These are phyloP conservation scores for Pocillopora grandis DNA, from an alignment of 92 coral and sea anemone genomes.

Conservation along the genomic window DNA sequence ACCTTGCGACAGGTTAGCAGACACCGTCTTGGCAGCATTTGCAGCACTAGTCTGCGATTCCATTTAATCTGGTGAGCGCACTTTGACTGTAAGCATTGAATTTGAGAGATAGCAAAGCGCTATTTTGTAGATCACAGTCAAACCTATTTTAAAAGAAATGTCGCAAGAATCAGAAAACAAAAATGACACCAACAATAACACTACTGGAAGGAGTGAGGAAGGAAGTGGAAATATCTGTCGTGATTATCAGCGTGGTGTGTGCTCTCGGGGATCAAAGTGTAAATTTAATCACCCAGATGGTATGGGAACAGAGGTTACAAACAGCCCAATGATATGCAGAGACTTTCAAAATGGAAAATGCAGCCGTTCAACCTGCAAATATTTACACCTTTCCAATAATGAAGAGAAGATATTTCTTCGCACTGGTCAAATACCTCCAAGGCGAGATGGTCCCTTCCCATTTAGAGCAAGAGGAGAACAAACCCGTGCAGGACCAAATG, in stretches of 20 bases:
- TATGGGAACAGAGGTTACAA: conserved; percentile 90
- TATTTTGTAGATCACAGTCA: conserved; percentile 19
- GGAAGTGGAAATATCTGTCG: conserved; percentile 72
- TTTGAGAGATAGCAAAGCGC: conserved; percentile 56
- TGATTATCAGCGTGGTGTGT: conserved; percentile 97
- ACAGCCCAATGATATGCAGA: conserved; percentile 98
- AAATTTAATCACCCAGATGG: conserved; percentile 97
- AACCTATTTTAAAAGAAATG: conserved; percentile 25
- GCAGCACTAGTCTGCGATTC: conserved; percentile 48
- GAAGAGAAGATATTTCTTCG: conserved; percentile 92
- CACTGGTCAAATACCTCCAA: conserved; percentile 88
- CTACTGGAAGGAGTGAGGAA: conserved; percentile 41
- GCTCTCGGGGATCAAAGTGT: conserved; percentile 96
- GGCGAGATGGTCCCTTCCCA: conserved; percentile 41
- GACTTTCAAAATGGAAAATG: conserved; percentile 99
- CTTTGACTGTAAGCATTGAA: conserved; percentile 43
- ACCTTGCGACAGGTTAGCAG: conserved; percentile 72
- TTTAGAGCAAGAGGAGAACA: conserved; percentile 44
- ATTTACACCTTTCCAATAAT: conserved; percentile 79
- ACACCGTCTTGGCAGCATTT: conserved; percentile 47
- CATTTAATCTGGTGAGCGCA: conserved; percentile 57
- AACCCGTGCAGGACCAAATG: conserved; percentile 77
- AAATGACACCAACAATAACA: conserved; percentile 73
- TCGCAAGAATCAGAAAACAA: conserved; percentile 26
- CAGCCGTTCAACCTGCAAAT: conserved; percentile 88